Evolutionary conservation across 2,113 vertebrate species (phyloP), one percentile per base, ranked within the genome.

Genomic region (Leptobrachium leishanense): DNA sequence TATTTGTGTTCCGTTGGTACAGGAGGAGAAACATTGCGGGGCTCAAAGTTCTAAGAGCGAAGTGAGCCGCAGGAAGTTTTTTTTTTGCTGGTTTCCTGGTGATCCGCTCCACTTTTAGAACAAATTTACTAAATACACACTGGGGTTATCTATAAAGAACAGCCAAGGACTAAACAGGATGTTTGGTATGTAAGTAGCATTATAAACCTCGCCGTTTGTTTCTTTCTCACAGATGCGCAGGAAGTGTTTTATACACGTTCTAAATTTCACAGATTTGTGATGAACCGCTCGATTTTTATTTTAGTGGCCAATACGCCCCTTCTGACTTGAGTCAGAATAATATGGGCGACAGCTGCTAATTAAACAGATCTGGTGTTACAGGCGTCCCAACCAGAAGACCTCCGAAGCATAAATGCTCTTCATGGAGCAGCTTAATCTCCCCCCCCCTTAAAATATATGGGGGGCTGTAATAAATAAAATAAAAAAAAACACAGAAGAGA

Each of bases 291-390:
- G 3, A 59, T 12, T 59, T 4, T 11, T 3, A 59, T 12, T 43
- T 68, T 43, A 79, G 11, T 65, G 71, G 55, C 11, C 55, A 59
- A 59, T 15, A 80, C 71, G 74, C 78, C 71, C 78, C 46, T 44
- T 43, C 74, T 5, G 77, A 79, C 70, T 79, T 40, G 64, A 40
- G 70, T 67, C 66, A 46, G 70, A 63, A 62, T 41, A 74, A 31
- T 44, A 41, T 40, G n/a, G 46, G 77, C 77, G 74, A 62, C 11
- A 57, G 2, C 53, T 50, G 20, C 11, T 68, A 68, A 80, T 80
- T 73, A 57, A 66, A 59, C 57, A 72, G 54, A 42, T 42, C 53
- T 44, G 73, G 66, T 54, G 65, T 20, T 68, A 53, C 41, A 15
- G 64, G 20, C 64, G 78, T 2, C 78, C 50, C 78, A 59, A 53